Evolutionary conservation across 2,888 invertebrate genomes (phyloP).

Genomic region (Idaea aversata): DNA sequence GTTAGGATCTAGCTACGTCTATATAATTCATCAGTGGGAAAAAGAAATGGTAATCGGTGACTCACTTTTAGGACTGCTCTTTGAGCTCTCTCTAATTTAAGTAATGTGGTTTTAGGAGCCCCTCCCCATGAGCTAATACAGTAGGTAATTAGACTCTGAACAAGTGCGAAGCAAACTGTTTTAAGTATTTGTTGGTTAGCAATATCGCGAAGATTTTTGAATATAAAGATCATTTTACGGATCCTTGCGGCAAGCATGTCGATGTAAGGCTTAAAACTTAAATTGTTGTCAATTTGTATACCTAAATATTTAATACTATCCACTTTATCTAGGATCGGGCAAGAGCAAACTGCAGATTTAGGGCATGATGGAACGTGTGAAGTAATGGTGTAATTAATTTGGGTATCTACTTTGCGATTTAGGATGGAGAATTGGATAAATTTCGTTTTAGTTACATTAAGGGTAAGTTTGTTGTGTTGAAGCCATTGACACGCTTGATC

Average conservation of each 20-base stretch:
- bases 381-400: neutral
- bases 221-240: neutral
- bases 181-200: too few relatives aligned
- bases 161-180: too few relatives aligned
- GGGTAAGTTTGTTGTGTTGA: neutral
- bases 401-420: neutral
- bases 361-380: too few relatives aligned
- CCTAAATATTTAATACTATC: neutral
- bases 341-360: too few relatives aligned
- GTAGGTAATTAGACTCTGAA: too few relatives aligned
- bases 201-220: neutral
- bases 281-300: neutral
- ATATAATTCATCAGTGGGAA: too few relatives aligned
- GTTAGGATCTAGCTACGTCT: too few relatives aligned
- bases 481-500: neutral
- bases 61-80: too few relatives aligned
- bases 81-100: too few relatives aligned
- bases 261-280: neutral
- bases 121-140: too few relatives aligned
- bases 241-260: neutral
- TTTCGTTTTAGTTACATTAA: neutral
- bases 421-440: neutral
- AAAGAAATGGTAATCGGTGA: too few relatives aligned
- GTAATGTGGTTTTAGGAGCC: too few relatives aligned
- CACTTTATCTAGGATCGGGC: neutral